phyloP scores from a whole-genome alignment of 2,113 vertebrate genomes.

The Dicentrarchus labrax region DNA sequence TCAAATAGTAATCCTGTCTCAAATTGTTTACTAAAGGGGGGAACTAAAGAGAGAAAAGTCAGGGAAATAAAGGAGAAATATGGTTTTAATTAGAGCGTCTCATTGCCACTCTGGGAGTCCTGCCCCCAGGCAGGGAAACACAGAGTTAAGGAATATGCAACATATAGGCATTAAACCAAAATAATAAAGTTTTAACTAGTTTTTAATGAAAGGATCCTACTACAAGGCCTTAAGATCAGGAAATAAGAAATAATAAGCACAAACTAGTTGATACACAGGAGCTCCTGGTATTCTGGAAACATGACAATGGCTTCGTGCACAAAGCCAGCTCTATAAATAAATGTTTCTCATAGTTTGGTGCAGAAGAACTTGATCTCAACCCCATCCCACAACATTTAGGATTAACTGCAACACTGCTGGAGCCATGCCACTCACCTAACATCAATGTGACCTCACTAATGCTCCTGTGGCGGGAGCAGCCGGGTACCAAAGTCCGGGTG shows the following conservation, averaged over 20 bases:
- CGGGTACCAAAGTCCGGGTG: neutral
- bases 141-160: too few relatives aligned
- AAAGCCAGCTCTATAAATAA: neutral
- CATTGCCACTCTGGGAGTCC: too few relatives aligned
- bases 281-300: neutral
- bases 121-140: too few relatives aligned
- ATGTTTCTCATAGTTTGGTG: neutral
- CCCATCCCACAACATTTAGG: neutral
- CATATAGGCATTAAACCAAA: too few relatives aligned
- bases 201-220: too few relatives aligned
- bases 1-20: neutral
- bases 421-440: too few relatives aligned
- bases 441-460: too few relatives aligned
- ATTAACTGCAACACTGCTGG: neutral
- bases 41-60: neutral
- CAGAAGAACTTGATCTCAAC: neutral
- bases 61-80: neutral
- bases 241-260: too few relatives aligned
- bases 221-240: neutral
- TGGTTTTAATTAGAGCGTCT: too few relatives aligned
- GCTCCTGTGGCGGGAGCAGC: neutral
- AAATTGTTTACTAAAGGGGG: neutral
- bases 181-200: too few relatives aligned
- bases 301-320: neutral
- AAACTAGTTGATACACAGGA: too few relatives aligned